Conservation (phyloP, 2,888 invertebrate genomes). For the Caenorhabditis japonica region DNA sequence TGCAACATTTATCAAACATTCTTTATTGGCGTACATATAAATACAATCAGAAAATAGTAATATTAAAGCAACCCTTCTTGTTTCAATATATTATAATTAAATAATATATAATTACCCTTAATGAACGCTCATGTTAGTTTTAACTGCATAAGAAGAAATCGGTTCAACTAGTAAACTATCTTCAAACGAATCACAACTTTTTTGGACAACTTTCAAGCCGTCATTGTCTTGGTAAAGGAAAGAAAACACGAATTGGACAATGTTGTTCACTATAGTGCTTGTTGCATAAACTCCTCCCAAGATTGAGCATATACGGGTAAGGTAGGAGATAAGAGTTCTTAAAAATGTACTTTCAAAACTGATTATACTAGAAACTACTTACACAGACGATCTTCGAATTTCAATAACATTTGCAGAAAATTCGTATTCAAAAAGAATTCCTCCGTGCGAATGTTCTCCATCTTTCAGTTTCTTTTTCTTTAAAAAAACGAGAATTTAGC, state of each 20-base stretch:
- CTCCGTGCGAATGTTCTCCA: slow-evolving; percentile 70
- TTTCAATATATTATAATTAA: too few relatives aligned
- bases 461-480: slow-evolving; percentile 67
- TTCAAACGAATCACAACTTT: slow-evolving; percentile 6
- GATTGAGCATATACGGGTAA: slow-evolving; percentile 89
- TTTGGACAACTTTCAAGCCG: background rate
- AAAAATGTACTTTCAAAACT: slow-evolving; percentile 31
- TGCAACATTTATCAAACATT: slow-evolving; percentile 6
- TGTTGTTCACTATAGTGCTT: slow-evolving; percentile 74
- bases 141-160: slow-evolving; percentile 25
- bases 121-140: slow-evolving; percentile 55
- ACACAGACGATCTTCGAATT: slow-evolving; percentile 64
- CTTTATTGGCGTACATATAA: too few relatives aligned
- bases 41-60: too few relatives aligned
- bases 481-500: slow-evolving; percentile 28
- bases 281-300: slow-evolving; percentile 93
- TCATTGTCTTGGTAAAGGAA: slow-evolving; percentile 21
- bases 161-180: too few relatives aligned
- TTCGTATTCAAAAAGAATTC: slow-evolving; percentile 73
- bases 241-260: slow-evolving; percentile 52
- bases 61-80: too few relatives aligned
- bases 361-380: slow-evolving; percentile 39
- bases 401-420: slow-evolving; percentile 74
- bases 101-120: slow-evolving; percentile 18
- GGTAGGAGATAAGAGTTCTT: slow-evolving; percentile 82